phyloP scores from a whole-genome alignment of 2,888 invertebrate species.

The Synanthedon andrenaeformis region DNA sequence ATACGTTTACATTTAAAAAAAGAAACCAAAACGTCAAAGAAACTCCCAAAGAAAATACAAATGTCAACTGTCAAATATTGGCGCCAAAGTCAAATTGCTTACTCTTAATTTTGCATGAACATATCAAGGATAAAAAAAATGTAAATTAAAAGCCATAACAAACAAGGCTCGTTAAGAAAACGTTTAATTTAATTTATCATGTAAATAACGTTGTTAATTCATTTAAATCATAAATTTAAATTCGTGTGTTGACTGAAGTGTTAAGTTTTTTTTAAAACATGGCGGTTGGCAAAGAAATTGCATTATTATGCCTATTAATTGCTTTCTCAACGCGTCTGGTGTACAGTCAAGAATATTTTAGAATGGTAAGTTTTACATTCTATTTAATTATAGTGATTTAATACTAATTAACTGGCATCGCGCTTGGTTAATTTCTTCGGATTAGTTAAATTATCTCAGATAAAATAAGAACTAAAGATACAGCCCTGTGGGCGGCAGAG shows the following conservation, averaged over 20 bases:
- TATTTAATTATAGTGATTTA: neutral
- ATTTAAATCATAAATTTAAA: neutral
- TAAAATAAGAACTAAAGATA: too few species aligned
- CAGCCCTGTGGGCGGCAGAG: too few species aligned
- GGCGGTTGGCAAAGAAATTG: constrained; percentile 21
- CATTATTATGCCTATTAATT: constrained; percentile 25
- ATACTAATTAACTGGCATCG: neutral
- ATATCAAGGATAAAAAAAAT: too few species aligned
- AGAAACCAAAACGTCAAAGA: constrained; percentile 1
- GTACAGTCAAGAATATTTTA: constrained; percentile 45
- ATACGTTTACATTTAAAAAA: neutral
- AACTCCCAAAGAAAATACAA: neutral
- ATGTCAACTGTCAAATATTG: constrained; percentile 13
- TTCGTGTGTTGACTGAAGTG: constrained; percentile 4
- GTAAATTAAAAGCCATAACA: too few species aligned
- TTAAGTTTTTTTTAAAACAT: constrained; percentile 21
- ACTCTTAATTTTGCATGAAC: neutral
- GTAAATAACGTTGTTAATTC: too few species aligned
- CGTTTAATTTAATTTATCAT: neutral
- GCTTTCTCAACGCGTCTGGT: constrained; percentile 56
- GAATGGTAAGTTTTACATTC: constrained; percentile 45
- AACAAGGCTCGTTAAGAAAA: neutral
- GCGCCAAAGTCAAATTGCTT: constrained; percentile 14
- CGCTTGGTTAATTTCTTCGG: neutral
- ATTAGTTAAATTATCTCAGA: too few species aligned